A percentile compares a stretch with the other conserved stretches of the same genome.
phyloP scores from a whole-genome alignment of 2,797 vertebrate genomes.

The Myotis planiceps region DNA sequence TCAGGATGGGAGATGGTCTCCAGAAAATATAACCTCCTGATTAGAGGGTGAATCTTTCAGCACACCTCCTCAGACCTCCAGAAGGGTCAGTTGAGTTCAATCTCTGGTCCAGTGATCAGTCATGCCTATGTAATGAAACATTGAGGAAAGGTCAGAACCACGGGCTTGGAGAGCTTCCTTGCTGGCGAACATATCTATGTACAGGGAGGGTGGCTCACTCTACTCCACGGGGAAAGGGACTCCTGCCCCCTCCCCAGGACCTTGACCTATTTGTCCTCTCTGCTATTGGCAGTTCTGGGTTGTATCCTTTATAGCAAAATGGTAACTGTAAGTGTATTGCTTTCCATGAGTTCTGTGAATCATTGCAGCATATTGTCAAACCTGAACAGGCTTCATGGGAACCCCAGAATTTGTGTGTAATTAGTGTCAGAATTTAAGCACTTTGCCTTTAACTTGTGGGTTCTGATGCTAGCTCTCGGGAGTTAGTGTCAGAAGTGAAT shows the following conservation, averaged over 20 bases:
- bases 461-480: background rate
- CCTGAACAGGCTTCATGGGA: background rate
- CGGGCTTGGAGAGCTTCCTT: background rate
- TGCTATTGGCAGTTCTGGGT: background rate
- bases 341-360: background rate
- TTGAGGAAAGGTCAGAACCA: background rate
- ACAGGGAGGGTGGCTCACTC: background rate
- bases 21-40: background rate
- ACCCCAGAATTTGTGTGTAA: background rate
- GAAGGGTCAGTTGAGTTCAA: background rate
- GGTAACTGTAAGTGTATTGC: fast-evolving
- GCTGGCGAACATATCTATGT: background rate
- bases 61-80: background rate
- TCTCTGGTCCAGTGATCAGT: background rate
- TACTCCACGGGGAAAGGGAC: background rate
- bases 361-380: background rate
- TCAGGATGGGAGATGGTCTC: background rate
- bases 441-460: background rate
- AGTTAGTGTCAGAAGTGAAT: background rate
- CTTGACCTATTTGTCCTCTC: background rate
- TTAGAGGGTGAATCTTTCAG: background rate
- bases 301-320: background rate
- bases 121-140: background rate
- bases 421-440: background rate
- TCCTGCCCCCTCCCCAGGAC: background rate